Conservation (phyloP, 2,797 vertebrate species). For the Adrianichthys oophorus region DNA sequence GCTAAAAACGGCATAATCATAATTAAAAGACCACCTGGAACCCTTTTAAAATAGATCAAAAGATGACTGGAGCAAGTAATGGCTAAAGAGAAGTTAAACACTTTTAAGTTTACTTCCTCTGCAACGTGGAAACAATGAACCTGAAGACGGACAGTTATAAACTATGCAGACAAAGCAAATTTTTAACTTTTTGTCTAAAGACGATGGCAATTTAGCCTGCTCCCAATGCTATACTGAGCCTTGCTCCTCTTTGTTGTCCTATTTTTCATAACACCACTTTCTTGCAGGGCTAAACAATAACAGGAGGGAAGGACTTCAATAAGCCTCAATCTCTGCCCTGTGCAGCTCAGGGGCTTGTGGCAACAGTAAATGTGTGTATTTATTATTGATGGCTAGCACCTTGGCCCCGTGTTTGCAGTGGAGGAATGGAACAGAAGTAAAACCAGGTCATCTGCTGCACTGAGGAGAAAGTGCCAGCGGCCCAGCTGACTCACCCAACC, state of each 20-base stretch:
- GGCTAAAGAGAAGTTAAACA: conserved; percentile 7
- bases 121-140: conserved; percentile 33
- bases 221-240: conserved; percentile 44
- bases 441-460: conserved; percentile 76
- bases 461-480: conserved; percentile 64
- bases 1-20: no score
- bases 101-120: background rate
- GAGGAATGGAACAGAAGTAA: conserved; percentile 64
- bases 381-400: conserved; percentile 75
- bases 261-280: conserved; percentile 72
- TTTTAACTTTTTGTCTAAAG: conserved; percentile 52
- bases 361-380: conserved; percentile 70
- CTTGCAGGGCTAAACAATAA: conserved; percentile 74
- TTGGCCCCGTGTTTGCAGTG: conserved; percentile 69
- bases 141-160: conserved; percentile 26
- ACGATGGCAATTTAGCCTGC: conserved; percentile 52
- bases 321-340: conserved; percentile 60
- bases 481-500: conserved; percentile 74
- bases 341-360: conserved; percentile 68
- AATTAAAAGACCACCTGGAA: no score
- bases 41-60: background rate
- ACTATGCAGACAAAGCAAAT: conserved; percentile 11
- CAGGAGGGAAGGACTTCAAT: conserved; percentile 70
- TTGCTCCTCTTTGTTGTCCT: conserved; percentile 57
- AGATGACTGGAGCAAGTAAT: conserved; percentile 3